These are phyloP conservation scores for Urocitellus parryii DNA, from an alignment of 2,113 vertebrate genomes.

Conservation along the genomic window DNA sequence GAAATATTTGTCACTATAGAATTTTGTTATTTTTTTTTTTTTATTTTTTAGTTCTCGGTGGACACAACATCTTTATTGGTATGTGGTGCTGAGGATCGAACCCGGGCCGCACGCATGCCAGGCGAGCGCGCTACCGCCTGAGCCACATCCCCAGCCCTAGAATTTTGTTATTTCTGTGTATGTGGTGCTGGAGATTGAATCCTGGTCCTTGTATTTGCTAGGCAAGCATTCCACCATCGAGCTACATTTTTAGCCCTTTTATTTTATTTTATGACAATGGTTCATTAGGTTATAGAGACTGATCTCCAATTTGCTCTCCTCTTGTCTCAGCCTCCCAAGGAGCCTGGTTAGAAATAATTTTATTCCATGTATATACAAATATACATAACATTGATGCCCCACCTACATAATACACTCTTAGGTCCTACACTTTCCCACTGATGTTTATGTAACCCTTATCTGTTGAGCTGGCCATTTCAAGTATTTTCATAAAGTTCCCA, in stretches of 20 bases:
- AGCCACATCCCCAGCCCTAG: no score
- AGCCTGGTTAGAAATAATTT: not conserved
- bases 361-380: not conserved
- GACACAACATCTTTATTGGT: no score
- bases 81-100: no score
- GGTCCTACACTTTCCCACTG: not conserved
- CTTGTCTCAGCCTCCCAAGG: not conserved
- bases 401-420: not conserved
- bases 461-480: not conserved
- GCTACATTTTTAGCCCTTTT: not conserved
- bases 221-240: not conserved
- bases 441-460: not conserved
- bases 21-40: not conserved
- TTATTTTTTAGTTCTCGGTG: no score
- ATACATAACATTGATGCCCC: not conserved
- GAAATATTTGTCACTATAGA: not conserved
- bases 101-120: no score
- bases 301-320: not conserved
- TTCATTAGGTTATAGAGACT: not conserved
- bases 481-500: not conserved
- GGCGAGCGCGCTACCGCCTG: no score
- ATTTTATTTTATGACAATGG: not conserved
- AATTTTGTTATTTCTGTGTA: not conserved
- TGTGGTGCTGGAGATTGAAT: not conserved
- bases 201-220: not conserved